These are phyloP conservation scores for Edolisoma coerulescens DNA, from an alignment of 2,113 vertebrate genomes.

Conservation along the genomic window DNA sequence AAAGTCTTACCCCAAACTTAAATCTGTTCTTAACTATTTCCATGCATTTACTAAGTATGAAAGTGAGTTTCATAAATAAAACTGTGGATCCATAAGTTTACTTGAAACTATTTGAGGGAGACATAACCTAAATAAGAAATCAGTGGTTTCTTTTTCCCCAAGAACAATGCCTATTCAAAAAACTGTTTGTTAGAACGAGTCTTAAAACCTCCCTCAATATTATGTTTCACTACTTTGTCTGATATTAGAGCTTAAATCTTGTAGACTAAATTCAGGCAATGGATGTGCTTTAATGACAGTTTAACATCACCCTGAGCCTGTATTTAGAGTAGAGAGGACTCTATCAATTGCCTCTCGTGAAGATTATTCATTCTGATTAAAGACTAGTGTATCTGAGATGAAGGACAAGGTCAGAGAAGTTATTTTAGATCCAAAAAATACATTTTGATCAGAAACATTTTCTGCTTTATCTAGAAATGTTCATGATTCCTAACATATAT, in stretches of 20 bases:
- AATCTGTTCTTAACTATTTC: background rate
- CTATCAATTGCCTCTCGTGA: background rate
- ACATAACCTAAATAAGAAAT: background rate
- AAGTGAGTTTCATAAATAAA: background rate
- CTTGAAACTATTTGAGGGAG: background rate
- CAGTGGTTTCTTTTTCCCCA: background rate
- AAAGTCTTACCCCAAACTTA: background rate
- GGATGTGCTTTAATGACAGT: background rate
- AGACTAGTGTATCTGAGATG: background rate
- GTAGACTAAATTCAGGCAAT: background rate
- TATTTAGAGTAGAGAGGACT: background rate
- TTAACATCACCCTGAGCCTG: background rate
- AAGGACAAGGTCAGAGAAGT: background rate
- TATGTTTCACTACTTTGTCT: background rate
- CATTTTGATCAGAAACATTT: background rate
- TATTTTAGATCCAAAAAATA: background rate
- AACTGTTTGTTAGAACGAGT: background rate
- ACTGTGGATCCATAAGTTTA: background rate
- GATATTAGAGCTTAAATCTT: background rate
- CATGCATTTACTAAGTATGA: background rate
- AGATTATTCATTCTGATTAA: background rate
- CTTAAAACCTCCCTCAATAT: background rate
- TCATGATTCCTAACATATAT: background rate
- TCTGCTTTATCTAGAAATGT: background rate
- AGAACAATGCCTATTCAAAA: background rate